These are phyloP conservation scores for Cotesia vestalis DNA, from an alignment of 1,140 invertebrate genomes.

Conservation along the genomic window DNA sequence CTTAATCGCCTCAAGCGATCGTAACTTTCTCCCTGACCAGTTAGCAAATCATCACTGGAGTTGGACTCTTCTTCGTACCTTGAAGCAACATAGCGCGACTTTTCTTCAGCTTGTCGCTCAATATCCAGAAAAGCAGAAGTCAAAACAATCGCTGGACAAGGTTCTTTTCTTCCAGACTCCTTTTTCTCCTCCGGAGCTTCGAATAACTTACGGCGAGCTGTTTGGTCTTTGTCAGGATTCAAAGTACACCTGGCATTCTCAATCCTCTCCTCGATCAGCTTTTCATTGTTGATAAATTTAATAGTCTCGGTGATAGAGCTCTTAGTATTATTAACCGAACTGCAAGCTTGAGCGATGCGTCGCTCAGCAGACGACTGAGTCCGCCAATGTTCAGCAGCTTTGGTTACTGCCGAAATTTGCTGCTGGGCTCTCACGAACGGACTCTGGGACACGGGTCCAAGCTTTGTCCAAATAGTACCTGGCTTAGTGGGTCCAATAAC, in stretches of 20 bases:
- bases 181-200: constrained; percentile 47
- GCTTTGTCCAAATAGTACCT: constrained; percentile 59
- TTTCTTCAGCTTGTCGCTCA: constrained; percentile 48
- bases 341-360: constrained; percentile 51
- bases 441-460: constrained; percentile 63
- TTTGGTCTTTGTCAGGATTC: constrained; percentile 40
- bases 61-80: constrained; percentile 24
- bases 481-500: constrained; percentile 55
- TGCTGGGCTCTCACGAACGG: constrained; percentile 63
- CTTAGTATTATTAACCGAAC: constrained; percentile 39
- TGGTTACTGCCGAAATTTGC: constrained; percentile 52
- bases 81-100: background rate
- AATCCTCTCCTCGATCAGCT: constrained; percentile 50
- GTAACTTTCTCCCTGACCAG: constrained; percentile 56
- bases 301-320: constrained; percentile 51
- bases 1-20: constrained; percentile 51
- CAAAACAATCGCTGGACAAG: constrained; percentile 50
- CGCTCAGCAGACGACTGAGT: constrained; percentile 62
- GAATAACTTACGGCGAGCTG: constrained; percentile 51
- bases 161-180: background rate
- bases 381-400: constrained; percentile 36
- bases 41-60: constrained; percentile 44
- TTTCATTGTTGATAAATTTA: constrained; percentile 56
- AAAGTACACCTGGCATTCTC: constrained; percentile 52
- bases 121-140: constrained; percentile 56